Percentiles rank a stretch among this genome's conserved stretches.
These are phyloP conservation scores for Canis aureus DNA, from an alignment of 2,113 vertebrate species.

Conservation along the genomic window DNA sequence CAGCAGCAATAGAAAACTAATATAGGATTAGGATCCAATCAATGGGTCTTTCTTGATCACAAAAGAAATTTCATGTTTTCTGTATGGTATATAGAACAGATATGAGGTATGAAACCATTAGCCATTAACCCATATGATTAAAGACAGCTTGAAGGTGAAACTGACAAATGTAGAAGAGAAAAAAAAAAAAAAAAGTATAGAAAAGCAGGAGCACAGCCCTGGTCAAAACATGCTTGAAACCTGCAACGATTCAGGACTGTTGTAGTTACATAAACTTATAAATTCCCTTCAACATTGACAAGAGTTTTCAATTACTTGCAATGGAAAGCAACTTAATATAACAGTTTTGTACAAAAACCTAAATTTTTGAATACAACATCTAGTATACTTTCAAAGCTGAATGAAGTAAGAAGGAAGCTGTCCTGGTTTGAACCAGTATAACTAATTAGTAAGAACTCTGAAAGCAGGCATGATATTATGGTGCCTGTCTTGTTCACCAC, in stretches of 20 bases:
- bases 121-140: background rate
- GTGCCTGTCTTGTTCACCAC: background rate
- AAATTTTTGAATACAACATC: background rate
- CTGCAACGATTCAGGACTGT: background rate
- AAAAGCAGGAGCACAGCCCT: background rate
- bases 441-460: background rate
- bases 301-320: background rate
- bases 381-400: background rate
- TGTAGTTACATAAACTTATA: background rate
- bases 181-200: background rate
- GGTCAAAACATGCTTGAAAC: background rate
- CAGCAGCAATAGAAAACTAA: background rate
- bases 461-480: background rate
- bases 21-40: background rate
- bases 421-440: background rate
- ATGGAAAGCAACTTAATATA: background rate
- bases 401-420: background rate
- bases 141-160: background rate
- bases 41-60: background rate
- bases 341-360: background rate
- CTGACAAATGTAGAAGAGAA: background rate
- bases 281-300: background rate
- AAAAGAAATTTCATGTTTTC: background rate
- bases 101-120: background rate
- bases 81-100: background rate